Percentiles rank a stretch among this genome's conserved stretches.
These are phyloP conservation scores for Acleris cristana DNA, from an alignment of 2,888 invertebrate species.

Conservation along the genomic window DNA sequence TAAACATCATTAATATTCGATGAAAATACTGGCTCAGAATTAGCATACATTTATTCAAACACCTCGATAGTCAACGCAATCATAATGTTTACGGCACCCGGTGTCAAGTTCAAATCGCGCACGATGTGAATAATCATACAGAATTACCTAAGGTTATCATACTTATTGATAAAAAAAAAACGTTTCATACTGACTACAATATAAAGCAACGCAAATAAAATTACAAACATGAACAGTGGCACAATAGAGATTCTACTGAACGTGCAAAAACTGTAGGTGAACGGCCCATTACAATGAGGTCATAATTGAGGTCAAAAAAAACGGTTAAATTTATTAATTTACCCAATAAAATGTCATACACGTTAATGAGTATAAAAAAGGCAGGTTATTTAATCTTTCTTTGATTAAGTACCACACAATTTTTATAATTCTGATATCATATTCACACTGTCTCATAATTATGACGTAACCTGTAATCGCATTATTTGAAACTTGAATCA, in stretches of 20 bases:
- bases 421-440: no score
- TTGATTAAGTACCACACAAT: no score
- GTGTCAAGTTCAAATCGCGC: constrained; percentile 43
- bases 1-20: constrained; percentile 37
- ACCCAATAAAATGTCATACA: no score
- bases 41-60: constrained; percentile 33
- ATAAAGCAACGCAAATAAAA: background rate
- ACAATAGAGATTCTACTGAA: no score
- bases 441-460: background rate
- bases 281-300: no score
- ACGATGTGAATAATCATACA: constrained; percentile 34
- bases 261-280: no score
- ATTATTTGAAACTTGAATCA: constrained; percentile 15
- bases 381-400: no score
- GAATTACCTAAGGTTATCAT: constrained; percentile 17
- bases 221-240: background rate
- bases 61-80: constrained; percentile 32
- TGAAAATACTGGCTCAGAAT: constrained; percentile 25
- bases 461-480: constrained; percentile 1
- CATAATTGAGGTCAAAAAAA: no score
- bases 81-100: constrained; percentile 39
- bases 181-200: background rate
- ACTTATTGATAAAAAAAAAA: constrained; percentile 4
- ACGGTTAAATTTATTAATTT: no score
- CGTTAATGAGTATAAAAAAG: no score